These are phyloP conservation scores for Scaptomyza caliginosa DNA, from an alignment of 2,888 invertebrate genomes.

Conservation along the genomic window DNA sequence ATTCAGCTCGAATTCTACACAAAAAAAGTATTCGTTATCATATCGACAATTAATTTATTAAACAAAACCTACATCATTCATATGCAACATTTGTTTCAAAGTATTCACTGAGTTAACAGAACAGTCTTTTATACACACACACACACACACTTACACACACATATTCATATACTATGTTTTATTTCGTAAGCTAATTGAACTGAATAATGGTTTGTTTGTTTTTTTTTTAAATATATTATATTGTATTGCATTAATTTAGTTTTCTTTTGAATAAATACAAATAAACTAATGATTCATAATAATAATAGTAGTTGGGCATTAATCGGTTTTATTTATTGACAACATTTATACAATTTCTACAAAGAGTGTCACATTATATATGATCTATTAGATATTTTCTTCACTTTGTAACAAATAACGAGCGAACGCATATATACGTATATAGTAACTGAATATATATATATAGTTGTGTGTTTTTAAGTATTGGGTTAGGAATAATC, in stretches of 20 bases:
- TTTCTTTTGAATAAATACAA: constrained; percentile 61
- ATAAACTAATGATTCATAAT: constrained; percentile 29
- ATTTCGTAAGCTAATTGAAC: constrained; percentile 70
- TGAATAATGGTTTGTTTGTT: constrained; percentile 67
- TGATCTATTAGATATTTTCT: constrained; percentile 30
- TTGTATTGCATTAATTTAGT: constrained; percentile 36
- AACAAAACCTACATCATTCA: constrained; percentile 29
- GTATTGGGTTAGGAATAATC: constrained; percentile 16
- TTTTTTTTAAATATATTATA: constrained; percentile 34
- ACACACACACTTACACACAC: neutral
- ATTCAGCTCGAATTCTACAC: constrained; percentile 37
- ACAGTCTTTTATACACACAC: constrained; percentile 48
- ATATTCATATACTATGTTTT: constrained; percentile 30
- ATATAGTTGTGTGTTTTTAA: too few species aligned
- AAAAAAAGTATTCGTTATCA: constrained; percentile 49
- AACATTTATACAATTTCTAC: constrained; percentile 41
- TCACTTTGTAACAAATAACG: constrained; percentile 64
- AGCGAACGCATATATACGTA: constrained; percentile 51
- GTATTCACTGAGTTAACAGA: constrained; percentile 60
- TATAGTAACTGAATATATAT: neutral
- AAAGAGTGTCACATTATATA: constrained; percentile 31
- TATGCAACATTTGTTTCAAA: constrained; percentile 21
- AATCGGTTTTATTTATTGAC: constrained; percentile 43
- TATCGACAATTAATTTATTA: constrained; percentile 60
- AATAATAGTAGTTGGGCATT: constrained; percentile 9